Conservation (phyloP, 2,888 invertebrate genomes). For the Idaea biselata region DNA sequence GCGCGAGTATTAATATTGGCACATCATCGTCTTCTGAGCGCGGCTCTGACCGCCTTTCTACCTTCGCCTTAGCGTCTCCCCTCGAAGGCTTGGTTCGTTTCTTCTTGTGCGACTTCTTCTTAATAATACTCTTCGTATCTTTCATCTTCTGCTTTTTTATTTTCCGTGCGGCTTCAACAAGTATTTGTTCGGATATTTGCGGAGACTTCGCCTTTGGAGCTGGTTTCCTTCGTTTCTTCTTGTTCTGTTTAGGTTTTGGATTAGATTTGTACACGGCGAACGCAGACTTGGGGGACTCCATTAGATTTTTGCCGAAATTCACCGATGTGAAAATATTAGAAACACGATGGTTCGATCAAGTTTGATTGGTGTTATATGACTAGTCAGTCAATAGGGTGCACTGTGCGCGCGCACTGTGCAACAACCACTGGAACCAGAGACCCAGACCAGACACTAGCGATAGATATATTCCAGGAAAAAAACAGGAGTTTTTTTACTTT, state of each 20-base stretch:
- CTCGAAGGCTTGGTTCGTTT: constrained; percentile 40
- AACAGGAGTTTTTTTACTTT: too few species aligned
- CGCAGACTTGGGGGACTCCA: constrained; percentile 66
- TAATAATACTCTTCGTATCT: constrained; percentile 46
- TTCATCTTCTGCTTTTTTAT: constrained; percentile 46
- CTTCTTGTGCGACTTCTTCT: constrained; percentile 57
- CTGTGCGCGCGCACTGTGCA: background rate
- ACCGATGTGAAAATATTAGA: background rate
- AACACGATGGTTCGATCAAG: background rate
- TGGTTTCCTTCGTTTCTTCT: constrained; percentile 40
- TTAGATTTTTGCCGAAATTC: constrained; percentile 19
- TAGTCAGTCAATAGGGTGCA: background rate
- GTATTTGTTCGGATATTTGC: constrained; percentile 35
- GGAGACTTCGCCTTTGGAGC: constrained; percentile 28
- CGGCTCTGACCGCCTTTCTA: constrained; percentile 19
- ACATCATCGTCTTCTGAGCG: constrained; percentile 37
- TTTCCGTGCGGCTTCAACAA: constrained; percentile 48
- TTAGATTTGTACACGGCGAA: constrained; percentile 63
- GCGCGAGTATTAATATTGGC: constrained; percentile 38
- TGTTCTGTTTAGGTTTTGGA: constrained; percentile 43
- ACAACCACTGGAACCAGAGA: background rate
- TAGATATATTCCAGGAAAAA: too few species aligned
- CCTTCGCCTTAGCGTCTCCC: constrained; percentile 20
- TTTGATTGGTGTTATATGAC: background rate
- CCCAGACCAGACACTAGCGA: too few species aligned